phyloP scores from a whole-genome alignment of 1,140 invertebrate genomes.

The Helicoverpa armigera region DNA sequence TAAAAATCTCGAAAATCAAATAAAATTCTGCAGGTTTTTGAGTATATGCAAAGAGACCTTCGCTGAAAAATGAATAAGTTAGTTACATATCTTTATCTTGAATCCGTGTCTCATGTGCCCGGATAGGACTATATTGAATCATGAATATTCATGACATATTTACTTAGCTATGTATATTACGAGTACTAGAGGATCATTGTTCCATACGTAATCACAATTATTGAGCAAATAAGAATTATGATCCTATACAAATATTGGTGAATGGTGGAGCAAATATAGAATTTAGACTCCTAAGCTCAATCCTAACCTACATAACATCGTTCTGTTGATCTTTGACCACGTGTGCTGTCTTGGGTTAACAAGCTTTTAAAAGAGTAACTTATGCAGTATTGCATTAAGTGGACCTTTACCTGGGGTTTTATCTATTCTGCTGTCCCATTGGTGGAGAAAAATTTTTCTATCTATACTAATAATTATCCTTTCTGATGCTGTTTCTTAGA shows the following conservation, averaged over 20 bases:
- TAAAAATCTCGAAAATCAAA: too few species aligned
- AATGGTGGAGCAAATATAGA: constrained; percentile 29
- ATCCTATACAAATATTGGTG: constrained; percentile 27
- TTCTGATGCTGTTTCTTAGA: too few species aligned
- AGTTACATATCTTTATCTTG: too few species aligned
- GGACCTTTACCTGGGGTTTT: background rate
- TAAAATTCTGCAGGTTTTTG: background rate
- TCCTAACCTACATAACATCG: constrained; percentile 43
- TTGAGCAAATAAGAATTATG: constrained; percentile 42
- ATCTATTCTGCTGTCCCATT: too few species aligned
- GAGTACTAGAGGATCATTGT: constrained; percentile 32
- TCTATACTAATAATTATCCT: too few species aligned
- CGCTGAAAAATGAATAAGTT: too few species aligned
- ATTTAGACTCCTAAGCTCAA: constrained; percentile 44
- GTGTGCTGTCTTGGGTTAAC: background rate
- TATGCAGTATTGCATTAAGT: background rate
- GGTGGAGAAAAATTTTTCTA: too few species aligned
- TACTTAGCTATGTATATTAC: constrained; percentile 15
- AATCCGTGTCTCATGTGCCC: background rate
- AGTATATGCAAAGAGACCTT: too few species aligned
- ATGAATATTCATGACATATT: constrained; percentile 20
- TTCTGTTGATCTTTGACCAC: constrained; percentile 31
- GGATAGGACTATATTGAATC: background rate
- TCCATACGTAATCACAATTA: constrained; percentile 41
- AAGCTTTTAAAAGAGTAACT: background rate